Conservation (phyloP, 2,888 invertebrate genomes). For the Drosophila tanythrix region DNA sequence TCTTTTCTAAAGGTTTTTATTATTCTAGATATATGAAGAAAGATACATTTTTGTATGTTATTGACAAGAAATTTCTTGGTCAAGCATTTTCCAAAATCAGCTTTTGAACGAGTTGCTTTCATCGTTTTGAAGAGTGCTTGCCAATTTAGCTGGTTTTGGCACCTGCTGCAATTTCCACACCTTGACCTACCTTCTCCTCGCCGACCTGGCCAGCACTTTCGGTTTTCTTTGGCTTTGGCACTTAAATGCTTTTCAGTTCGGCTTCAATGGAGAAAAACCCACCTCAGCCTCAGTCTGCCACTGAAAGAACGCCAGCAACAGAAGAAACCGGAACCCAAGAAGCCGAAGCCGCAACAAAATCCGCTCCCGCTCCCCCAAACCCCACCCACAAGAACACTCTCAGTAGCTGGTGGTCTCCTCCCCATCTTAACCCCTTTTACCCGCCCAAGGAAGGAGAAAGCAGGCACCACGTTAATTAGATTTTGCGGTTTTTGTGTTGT, state of each 20-base stretch:
- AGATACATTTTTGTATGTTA: not conserved
- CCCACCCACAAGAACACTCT: not conserved
- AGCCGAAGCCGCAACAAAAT: conserved; percentile 38
- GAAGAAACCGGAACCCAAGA: conserved; percentile 48
- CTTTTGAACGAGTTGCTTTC: not conserved
- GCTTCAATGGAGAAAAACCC: conserved; percentile 10
- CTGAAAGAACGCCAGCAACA: conserved; percentile 63
- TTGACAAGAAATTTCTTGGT: not conserved
- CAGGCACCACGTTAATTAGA: conserved; percentile 75
- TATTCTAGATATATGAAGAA: not conserved
- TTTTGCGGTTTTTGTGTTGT: conserved; percentile 79
- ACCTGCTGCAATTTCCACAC: conserved; percentile 33
- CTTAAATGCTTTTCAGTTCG: conserved; percentile 38
- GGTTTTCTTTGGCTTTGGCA: conserved; percentile 50
- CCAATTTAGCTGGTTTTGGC: conserved; percentile 29
- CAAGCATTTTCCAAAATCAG: not conserved
- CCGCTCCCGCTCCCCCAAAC: not conserved
- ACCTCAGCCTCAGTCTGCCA: not conserved
- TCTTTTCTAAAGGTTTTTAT: not conserved
- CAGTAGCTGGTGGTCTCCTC: conserved; percentile 1
- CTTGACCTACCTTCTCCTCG: not conserved
- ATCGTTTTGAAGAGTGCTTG: not conserved
- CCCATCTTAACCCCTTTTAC: conserved; percentile 21
- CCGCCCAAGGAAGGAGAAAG: conserved; percentile 56
- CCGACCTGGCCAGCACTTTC: conserved; percentile 52